These are phyloP conservation scores for Eucera pruinosa DNA, from an alignment of 2,888 invertebrate species.

Conservation along the genomic window DNA sequence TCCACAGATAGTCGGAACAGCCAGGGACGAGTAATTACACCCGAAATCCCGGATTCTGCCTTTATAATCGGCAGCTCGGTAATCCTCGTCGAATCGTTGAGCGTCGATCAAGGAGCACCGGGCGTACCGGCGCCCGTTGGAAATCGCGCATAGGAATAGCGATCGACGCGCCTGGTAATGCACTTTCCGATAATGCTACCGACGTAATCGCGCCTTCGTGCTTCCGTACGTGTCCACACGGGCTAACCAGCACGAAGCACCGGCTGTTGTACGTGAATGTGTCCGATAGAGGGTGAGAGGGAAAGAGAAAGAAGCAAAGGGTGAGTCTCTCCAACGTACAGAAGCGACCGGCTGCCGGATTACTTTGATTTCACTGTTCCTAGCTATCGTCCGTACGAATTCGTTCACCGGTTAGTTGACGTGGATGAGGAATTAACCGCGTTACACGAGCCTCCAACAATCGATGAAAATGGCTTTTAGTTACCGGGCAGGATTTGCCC, in stretches of 20 bases:
- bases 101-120: slow-evolving; percentile 61
- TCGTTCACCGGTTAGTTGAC: slow-evolving; percentile 56
- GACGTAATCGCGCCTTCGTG: slow-evolving; percentile 70
- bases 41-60: slow-evolving; percentile 36
- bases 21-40: slow-evolving; percentile 36
- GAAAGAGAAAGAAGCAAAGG: not conserved
- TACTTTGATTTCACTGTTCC: slow-evolving; percentile 68
- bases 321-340: slow-evolving; percentile 39
- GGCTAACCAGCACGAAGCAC: slow-evolving; percentile 3
- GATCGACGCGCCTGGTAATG: slow-evolving; percentile 74
- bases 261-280: slow-evolving; percentile 1
- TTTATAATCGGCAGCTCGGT: slow-evolving; percentile 58
- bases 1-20: not conserved
- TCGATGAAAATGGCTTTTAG: slow-evolving; percentile 54
- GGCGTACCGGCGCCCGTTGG: slow-evolving; percentile 37
- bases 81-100: slow-evolving; percentile 54
- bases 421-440: slow-evolving; percentile 73
- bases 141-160: slow-evolving; percentile 63
- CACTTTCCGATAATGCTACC: slow-evolving; percentile 78
- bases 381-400: slow-evolving; percentile 51
- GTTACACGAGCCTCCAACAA: slow-evolving; percentile 64
- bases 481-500: slow-evolving; percentile 36
- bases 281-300: not conserved
- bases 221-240: slow-evolving; percentile 50
- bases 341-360: slow-evolving; percentile 52